Percentiles rank a stretch among this genome's conserved stretches.
These are phyloP conservation scores for Boleophthalmus pectinirostris DNA, from an alignment of 2,113 vertebrate genomes.

Conservation along the genomic window DNA sequence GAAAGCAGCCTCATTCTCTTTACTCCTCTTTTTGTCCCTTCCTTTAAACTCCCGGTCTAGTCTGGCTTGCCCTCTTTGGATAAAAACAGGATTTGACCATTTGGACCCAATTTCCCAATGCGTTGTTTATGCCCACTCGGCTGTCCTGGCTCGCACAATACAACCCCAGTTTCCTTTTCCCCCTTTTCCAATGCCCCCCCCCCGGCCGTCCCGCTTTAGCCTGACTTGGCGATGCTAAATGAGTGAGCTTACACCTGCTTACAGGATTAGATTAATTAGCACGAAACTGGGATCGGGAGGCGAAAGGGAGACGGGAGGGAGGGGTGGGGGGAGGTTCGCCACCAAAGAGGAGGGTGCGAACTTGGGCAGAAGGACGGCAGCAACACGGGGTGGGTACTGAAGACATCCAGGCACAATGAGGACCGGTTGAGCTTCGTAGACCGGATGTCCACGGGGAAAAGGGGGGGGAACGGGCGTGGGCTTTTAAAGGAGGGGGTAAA, in stretches of 20 bases:
- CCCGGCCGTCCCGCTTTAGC: slow-evolving; percentile 57
- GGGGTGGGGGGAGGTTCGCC: slow-evolving; percentile 4
- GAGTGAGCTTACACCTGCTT: slow-evolving; percentile 85
- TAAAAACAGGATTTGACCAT: slow-evolving; percentile 69
- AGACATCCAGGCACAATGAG: slow-evolving; percentile 74
- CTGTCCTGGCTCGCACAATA: slow-evolving; percentile 64
- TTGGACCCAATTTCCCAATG: slow-evolving; percentile 63
- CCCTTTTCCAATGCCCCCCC: slow-evolving; percentile 25
- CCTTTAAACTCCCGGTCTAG: slow-evolving; percentile 23
- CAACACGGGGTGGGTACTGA: slow-evolving; percentile 60
- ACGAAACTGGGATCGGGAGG: slow-evolving; percentile 73
- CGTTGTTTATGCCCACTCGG: slow-evolving; percentile 61
- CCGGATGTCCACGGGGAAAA: slow-evolving; percentile 49
- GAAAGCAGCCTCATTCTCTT: slow-evolving; percentile 41
- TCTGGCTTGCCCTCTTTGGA: slow-evolving; percentile 11
- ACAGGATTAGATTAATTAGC: slow-evolving; percentile 87
- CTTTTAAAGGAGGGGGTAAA: slow-evolving; percentile 46
- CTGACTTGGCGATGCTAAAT: slow-evolving; percentile 75
- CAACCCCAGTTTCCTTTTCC: slow-evolving; percentile 46
- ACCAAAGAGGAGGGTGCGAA: slow-evolving; percentile 51
- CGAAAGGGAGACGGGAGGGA: slow-evolving; percentile 38
- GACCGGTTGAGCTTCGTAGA: slow-evolving; percentile 39
- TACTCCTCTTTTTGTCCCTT: slow-evolving; percentile 37
- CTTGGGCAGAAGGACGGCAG: slow-evolving; percentile 45
- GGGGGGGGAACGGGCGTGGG: slow-evolving; percentile 26